Percentiles rank a stretch among this genome's conserved stretches.
Evolutionary conservation across 2,888 invertebrate genomes (phyloP).

Genomic region (Altica lythri): DNA sequence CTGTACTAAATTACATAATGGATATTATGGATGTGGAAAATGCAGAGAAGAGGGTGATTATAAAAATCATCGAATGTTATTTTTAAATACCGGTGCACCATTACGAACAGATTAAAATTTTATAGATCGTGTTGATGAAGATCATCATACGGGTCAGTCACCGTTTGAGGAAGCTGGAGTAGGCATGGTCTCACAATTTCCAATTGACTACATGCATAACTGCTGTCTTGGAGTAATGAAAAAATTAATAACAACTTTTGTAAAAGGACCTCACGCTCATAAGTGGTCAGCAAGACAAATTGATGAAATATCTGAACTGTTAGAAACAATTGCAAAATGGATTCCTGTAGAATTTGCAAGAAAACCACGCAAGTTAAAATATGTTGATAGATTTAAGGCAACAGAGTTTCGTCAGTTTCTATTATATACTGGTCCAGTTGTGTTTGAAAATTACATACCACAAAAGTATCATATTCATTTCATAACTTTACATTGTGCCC

Average conservation of each 20-base stretch:
- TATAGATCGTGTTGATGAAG: slow-evolving; percentile 31
- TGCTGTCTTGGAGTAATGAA: slow-evolving; percentile 41
- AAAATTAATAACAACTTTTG: slow-evolving; percentile 36
- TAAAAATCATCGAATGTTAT: slow-evolving; percentile 20
- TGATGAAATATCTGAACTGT: background rate
- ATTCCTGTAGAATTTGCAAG: slow-evolving; percentile 13
- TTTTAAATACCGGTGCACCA: slow-evolving; percentile 25
- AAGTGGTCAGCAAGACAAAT: too few species aligned
- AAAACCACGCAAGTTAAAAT: slow-evolving; percentile 10
- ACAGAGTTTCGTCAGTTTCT: slow-evolving; percentile 16
- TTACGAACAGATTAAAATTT: slow-evolving; percentile 40
- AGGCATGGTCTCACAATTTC: slow-evolving; percentile 41
- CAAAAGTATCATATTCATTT: slow-evolving; percentile 34
- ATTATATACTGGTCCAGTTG: slow-evolving; percentile 35
- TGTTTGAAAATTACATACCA: slow-evolving; percentile 34
- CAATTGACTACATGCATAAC: slow-evolving; percentile 42
- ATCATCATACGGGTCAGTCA: slow-evolving; percentile 37
- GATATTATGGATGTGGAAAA: slow-evolving; percentile 40
- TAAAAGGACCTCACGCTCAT: too few species aligned
- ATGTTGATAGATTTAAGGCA: slow-evolving; percentile 17
- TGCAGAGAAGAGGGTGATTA: slow-evolving; percentile 38
- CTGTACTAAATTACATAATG: slow-evolving; percentile 35
- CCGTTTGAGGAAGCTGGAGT: slow-evolving; percentile 34
- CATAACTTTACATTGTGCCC: slow-evolving; percentile 31
- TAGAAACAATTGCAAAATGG: background rate